Evolutionary conservation across 2,888 invertebrate species (phyloP), one percentile per base, ranked within the genome.

Genomic region (Chymomyza procnemis): DNA sequence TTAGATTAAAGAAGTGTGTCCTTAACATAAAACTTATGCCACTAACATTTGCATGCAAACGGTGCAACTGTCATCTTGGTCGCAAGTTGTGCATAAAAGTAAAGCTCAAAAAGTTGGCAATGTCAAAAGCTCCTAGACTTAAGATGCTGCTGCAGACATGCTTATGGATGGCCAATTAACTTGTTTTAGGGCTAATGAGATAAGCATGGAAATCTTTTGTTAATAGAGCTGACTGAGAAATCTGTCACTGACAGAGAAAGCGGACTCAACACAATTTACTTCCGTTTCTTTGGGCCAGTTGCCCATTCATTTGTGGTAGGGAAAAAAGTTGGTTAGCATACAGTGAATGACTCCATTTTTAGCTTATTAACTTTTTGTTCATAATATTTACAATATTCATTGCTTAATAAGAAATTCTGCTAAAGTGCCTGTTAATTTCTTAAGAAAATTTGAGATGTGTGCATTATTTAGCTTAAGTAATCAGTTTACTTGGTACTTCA

Each of bases 101-200:
- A 1, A 14, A 4, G 47, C 47, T 4, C 47, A 14, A 16, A n/a
- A 4, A 14, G 5, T 3, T 47, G n/a, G n/a, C 47, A 1, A 16
- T 16, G 14, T 16, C 0, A 16, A n/a, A 47, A 4, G 47, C 14
- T 26, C 26, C 6, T 47, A 4, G 21, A n/a, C 48, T 21, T 26
- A 56, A 64, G 58, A 61, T 79, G 74, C 74, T 70, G 73, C 76
- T 74, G 76, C 80, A 73, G 47, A 79, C 79, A 72, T 72, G 76
- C 69, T 61, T 67, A 64, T 66, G 75, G 66, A 41, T 71, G 75
- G 67, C 76, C 80, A 80, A 80, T 82, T 73, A 81, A 82, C 80
- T 79, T 80, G 80, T 82, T 82, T 80, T 78, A n/a, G 74, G 72
- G 82, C 83, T 82, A 81, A 82, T 80, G 78, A 82, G 80, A 82